A percentile compares a stretch with the other conserved stretches of the same genome.
Evolutionary conservation across 2,797 vertebrate species (phyloP).

Genomic region (Taeniopygia guttata): DNA sequence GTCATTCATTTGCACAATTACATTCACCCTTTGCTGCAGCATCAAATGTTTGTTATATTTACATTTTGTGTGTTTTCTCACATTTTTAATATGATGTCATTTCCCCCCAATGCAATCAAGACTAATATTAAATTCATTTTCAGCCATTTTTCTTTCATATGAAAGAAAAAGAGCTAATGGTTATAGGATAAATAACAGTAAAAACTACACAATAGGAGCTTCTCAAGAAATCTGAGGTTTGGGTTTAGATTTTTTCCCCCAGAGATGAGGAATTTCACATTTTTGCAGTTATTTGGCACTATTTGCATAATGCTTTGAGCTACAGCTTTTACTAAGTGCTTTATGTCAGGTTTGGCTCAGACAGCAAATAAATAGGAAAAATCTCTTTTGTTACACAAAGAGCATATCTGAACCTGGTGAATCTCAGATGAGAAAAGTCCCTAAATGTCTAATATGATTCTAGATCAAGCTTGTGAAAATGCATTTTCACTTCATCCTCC

Average conservation of each 20-base stretch:
- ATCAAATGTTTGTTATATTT: constrained; percentile 1
- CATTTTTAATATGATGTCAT: background rate
- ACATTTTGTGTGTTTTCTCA: background rate
- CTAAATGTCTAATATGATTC: background rate
- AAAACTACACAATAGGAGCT: background rate
- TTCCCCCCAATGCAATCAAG: constrained; percentile 1
- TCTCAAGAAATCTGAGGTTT: background rate
- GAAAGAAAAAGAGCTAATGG: constrained; percentile 31
- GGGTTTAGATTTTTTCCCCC: background rate
- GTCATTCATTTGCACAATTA: background rate
- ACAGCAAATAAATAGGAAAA: background rate
- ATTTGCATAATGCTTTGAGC: background rate
- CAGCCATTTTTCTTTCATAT: background rate
- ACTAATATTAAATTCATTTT: constrained; percentile 28
- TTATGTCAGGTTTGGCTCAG: background rate
- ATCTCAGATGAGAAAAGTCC: background rate
- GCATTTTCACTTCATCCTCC: background rate
- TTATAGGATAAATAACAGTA: background rate
- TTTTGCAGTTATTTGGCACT: background rate
- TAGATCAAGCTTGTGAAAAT: background rate
- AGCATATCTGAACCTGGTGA: background rate
- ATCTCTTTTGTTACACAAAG: background rate
- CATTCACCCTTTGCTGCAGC: background rate
- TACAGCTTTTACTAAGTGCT: background rate
- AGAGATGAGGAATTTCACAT: background rate